Evolutionary conservation across 1,140 invertebrate species (phyloP).

Genomic region (Calycopis cecrops): DNA sequence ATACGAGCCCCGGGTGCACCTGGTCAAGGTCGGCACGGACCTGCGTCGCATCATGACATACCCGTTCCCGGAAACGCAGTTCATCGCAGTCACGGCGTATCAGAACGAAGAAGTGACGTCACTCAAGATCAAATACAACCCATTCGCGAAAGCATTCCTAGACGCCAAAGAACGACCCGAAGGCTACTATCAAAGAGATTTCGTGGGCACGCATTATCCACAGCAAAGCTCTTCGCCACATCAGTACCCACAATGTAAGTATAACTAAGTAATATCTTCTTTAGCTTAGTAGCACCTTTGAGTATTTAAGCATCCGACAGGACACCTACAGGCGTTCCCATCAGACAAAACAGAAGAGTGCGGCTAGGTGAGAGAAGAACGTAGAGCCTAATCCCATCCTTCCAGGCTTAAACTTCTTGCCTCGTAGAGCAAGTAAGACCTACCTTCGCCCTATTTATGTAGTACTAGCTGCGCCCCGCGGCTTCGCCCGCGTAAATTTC

Average conservation of each 20-base stretch:
- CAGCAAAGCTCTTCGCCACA: conserved; percentile 71
- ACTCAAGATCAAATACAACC: conserved; percentile 97
- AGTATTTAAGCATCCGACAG: too few relatives aligned
- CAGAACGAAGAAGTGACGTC: conserved; percentile 98
- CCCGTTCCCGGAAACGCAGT: conserved; percentile 95
- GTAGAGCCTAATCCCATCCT: too few relatives aligned
- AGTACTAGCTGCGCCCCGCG: too few relatives aligned
- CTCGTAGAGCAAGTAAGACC: too few relatives aligned
- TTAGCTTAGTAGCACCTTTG: too few relatives aligned
- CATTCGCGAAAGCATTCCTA: conserved; percentile 97
- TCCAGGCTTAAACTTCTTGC: too few relatives aligned
- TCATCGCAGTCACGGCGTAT: conserved; percentile 97
- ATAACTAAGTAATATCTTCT: too few relatives aligned
- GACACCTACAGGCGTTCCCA: too few relatives aligned
- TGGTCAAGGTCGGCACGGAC: conserved; percentile 89
- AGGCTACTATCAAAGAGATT: conserved; percentile 71
- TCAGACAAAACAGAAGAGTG: too few relatives aligned
- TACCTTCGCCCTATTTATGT: too few relatives aligned
- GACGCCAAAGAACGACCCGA: conserved; percentile 85
- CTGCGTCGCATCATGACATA: conserved; percentile 88
- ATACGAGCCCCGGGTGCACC: conserved; percentile 95
- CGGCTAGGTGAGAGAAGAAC: too few relatives aligned
- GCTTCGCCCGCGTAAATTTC: too few relatives aligned
- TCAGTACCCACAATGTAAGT: conserved; percentile 73
- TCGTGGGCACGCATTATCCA: conserved; percentile 65